phyloP scores from a whole-genome alignment of 2,888 invertebrate genomes.

The Drosophila seclusa region DNA sequence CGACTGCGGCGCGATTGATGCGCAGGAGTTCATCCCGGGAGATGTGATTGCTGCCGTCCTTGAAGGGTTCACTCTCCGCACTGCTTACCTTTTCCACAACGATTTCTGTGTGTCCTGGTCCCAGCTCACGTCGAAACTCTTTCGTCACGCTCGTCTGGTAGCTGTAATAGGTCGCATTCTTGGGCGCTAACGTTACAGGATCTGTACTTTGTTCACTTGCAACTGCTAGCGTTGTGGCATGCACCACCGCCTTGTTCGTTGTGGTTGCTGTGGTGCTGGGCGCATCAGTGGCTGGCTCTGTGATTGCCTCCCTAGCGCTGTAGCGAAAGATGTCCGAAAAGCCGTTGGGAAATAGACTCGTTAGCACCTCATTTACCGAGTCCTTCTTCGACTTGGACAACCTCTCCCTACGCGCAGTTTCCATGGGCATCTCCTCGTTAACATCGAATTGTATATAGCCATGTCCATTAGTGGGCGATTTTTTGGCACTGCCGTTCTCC shows the following conservation, averaged over 20 bases:
- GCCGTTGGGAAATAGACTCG: slow-evolving; percentile 81
- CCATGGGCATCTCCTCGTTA: slow-evolving; percentile 60
- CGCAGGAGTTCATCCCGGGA: slow-evolving; percentile 88
- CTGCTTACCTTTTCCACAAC: slow-evolving; percentile 74
- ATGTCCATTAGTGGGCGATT: slow-evolving; percentile 63
- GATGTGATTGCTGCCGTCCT: slow-evolving; percentile 86
- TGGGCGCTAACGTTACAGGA: background rate
- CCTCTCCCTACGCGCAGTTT: slow-evolving; percentile 16
- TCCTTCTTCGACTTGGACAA: slow-evolving; percentile 45
- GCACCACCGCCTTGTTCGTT: slow-evolving; percentile 39
- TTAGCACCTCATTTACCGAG: slow-evolving; percentile 80
- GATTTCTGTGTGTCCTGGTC: slow-evolving; percentile 80
- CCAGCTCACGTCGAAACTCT: slow-evolving; percentile 74
- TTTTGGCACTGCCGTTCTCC: slow-evolving; percentile 3
- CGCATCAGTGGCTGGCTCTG: slow-evolving; percentile 32
- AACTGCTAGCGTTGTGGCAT: slow-evolving; percentile 25
- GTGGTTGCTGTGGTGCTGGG: slow-evolving; percentile 39
- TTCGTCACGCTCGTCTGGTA: slow-evolving; percentile 74
- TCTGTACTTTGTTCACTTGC: slow-evolving; percentile 16
- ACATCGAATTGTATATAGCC: slow-evolving; percentile 81
- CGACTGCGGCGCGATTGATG: slow-evolving; percentile 86
- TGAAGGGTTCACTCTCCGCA: slow-evolving; percentile 84
- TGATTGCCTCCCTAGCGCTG: slow-evolving; percentile 65
- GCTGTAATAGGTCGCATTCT: slow-evolving; percentile 69
- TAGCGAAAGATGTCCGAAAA: slow-evolving; percentile 83